These are phyloP conservation scores for Narcine bancroftii DNA, from an alignment of 2,113 vertebrate species.

Conservation along the genomic window DNA sequence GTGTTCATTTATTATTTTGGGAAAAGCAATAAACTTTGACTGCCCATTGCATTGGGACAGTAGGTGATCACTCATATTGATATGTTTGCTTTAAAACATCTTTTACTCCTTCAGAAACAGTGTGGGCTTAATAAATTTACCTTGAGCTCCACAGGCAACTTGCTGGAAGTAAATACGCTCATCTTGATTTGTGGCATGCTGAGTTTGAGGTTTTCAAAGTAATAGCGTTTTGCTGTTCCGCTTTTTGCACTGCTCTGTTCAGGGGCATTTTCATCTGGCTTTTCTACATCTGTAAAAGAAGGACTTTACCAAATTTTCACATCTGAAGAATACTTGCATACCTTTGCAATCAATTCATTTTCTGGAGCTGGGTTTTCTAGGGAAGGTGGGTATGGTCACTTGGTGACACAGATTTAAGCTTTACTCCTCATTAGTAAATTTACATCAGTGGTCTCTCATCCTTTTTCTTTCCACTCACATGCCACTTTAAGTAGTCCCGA, in stretches of 20 bases:
- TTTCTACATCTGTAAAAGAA: constrained; percentile 74
- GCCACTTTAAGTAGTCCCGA: no score
- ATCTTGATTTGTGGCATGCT: constrained; percentile 89
- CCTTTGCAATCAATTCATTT: neutral
- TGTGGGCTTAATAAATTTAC: constrained; percentile 49
- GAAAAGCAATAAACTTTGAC: neutral
- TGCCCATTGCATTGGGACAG: neutral
- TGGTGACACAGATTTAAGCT: neutral
- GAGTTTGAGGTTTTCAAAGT: constrained; percentile 97
- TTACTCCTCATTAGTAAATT: neutral
- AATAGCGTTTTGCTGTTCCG: constrained; percentile 68
- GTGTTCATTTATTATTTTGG: neutral
- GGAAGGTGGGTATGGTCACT: neutral
- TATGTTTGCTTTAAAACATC: neutral
- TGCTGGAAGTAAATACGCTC: constrained; percentile 91
- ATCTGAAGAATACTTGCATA: neutral
- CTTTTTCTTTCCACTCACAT: no score
- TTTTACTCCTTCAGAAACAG: neutral
- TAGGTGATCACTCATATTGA: neutral
- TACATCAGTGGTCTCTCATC: neutral
- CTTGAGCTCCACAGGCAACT: constrained; percentile 88
- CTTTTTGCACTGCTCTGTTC: constrained; percentile 70
- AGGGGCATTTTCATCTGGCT: constrained; percentile 79
- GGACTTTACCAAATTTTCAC: neutral
- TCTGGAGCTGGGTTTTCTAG: neutral